Conservation (phyloP, 2,797 vertebrate genomes). For the Xyrichtys novacula region DNA sequence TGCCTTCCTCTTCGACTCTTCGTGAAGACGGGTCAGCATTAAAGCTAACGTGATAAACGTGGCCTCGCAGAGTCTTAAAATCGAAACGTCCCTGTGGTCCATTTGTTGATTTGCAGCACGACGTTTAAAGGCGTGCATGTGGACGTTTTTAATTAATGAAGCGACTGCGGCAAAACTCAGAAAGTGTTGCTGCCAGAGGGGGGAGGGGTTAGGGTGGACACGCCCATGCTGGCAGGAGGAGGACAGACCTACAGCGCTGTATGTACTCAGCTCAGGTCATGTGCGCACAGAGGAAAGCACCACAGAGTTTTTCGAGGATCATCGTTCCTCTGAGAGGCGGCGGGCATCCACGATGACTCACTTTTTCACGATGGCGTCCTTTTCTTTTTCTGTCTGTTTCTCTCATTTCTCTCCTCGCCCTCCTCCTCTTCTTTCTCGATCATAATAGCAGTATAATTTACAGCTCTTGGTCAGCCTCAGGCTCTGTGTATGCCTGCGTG, state of each 20-base stretch:
- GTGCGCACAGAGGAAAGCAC: conserved; percentile 64
- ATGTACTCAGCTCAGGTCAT: conserved; percentile 43
- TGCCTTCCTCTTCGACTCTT: too few relatives aligned
- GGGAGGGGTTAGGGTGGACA: conserved; percentile 42
- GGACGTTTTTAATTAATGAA: conserved; percentile 45
- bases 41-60: background rate
- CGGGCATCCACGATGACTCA: conserved; percentile 50
- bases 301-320: conserved; percentile 63
- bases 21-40: too few relatives aligned
- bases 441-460: conserved; percentile 70
- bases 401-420: conserved; percentile 44
- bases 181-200: conserved; percentile 25
- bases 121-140: conserved; percentile 41
- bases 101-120: conserved; percentile 30
- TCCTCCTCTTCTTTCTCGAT: conserved; percentile 35
- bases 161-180: conserved; percentile 21
- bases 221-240: conserved; percentile 56
- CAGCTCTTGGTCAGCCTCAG: conserved; percentile 65
- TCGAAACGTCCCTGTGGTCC: background rate
- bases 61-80: conserved; percentile 9
- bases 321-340: conserved; percentile 56
- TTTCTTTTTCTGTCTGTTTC: conserved; percentile 39
- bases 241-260: conserved; percentile 20
- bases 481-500: conserved; percentile 26
- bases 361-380: conserved; percentile 42